These are phyloP conservation scores for Drosophila pseudoananassae DNA, from an alignment of 1,140 invertebrate genomes.

Conservation along the genomic window DNA sequence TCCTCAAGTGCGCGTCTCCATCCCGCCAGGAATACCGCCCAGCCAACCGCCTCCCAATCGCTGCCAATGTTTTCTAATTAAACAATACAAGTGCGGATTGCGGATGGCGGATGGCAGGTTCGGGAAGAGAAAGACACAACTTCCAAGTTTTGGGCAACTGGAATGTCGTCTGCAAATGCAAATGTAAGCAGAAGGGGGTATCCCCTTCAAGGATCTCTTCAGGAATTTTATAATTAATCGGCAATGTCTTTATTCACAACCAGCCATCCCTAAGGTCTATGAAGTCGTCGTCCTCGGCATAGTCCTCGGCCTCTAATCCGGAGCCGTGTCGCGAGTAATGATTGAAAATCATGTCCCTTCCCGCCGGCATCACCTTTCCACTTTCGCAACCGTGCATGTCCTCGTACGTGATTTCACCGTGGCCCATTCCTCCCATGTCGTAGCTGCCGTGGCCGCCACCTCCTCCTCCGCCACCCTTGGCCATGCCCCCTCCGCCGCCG, in stretches of 20 bases:
- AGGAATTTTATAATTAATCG: constrained; percentile 81
- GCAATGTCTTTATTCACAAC: constrained; percentile 70
- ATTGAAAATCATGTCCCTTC: constrained; percentile 79
- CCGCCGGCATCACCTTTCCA: constrained; percentile 60
- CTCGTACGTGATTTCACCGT: constrained; percentile 75
- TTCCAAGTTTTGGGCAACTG: constrained; percentile 35
- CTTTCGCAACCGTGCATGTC: constrained; percentile 72
- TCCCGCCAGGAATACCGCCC: constrained; percentile 21
- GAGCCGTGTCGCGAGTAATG: constrained; percentile 72
- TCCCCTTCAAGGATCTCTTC: not conserved
- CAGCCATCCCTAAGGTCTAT: constrained; percentile 77
- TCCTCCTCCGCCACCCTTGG: constrained; percentile 29
- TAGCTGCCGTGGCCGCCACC: constrained; percentile 27
- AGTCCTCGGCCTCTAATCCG: constrained; percentile 43
- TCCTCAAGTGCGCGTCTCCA: constrained; percentile 55
- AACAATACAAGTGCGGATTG: constrained; percentile 60
- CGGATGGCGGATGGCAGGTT: constrained; percentile 26
- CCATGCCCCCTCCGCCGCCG: constrained; percentile 37
- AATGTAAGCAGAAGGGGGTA: constrained; percentile 25
- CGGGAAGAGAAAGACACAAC: constrained; percentile 43
- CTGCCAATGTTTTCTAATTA: constrained; percentile 51
- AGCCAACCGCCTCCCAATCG: constrained; percentile 3
- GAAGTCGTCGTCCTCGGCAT: constrained; percentile 75
- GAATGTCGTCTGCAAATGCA: constrained; percentile 58
- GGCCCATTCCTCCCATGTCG: constrained; percentile 43